These are phyloP conservation scores for Zaprionus tsacasi DNA, from an alignment of 1,140 invertebrate genomes.

Conservation along the genomic window DNA sequence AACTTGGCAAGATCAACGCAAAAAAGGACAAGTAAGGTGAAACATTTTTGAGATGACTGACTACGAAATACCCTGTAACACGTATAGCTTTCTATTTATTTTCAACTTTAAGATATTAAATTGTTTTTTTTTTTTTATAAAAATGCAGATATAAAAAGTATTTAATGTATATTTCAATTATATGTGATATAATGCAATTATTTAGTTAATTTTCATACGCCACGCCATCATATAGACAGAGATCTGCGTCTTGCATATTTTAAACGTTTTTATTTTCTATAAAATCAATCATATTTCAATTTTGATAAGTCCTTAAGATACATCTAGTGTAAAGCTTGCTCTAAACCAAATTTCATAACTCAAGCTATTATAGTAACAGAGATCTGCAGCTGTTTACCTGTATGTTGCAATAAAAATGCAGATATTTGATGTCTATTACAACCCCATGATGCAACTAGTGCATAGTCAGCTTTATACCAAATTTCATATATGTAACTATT, in stretches of 20 bases:
- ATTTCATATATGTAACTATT: too few species aligned
- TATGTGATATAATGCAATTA: background rate
- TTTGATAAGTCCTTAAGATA: background rate
- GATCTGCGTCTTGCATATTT: background rate
- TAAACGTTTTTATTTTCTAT: background rate
- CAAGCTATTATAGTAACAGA: background rate
- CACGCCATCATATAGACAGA: background rate
- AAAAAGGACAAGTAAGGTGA: conserved; percentile 13
- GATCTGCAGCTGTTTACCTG: background rate
- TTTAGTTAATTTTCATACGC: background rate
- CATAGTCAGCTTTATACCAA: too few species aligned
- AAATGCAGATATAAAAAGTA: background rate
- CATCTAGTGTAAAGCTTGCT: background rate
- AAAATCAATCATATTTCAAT: background rate
- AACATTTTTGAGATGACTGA: background rate
- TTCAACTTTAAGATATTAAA: too few species aligned
- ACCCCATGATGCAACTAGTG: too few species aligned
- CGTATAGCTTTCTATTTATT: too few species aligned
- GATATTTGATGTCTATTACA: too few species aligned
- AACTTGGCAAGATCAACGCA: conserved; percentile 39
- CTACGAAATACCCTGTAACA: background rate
- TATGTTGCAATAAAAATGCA: too few species aligned
- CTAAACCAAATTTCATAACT: background rate
- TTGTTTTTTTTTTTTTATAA: too few species aligned
- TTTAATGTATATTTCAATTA: background rate